Evolutionary conservation across 2,113 vertebrate species (phyloP), one percentile per base, ranked within the genome.

Genomic region (Erpornis zantholeuca): DNA sequence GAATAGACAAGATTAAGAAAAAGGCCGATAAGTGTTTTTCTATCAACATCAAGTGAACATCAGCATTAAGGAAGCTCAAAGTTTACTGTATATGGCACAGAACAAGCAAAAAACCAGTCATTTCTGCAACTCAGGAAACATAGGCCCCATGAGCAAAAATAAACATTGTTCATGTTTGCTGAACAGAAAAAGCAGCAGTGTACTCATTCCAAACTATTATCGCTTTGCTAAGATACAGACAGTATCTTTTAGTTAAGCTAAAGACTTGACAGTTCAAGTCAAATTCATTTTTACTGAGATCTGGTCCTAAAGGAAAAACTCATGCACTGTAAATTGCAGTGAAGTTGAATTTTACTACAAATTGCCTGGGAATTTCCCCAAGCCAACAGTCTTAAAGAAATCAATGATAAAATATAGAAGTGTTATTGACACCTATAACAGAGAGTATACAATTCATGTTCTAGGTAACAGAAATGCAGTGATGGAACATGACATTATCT

Each of bases 131-230:
- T 94, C 80, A 56, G 88, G 83, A 96, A 96, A 88, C 91, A 90
- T 4, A 66, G 88, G 71, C 63, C 90, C 76, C 80, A 77, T 0
- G 28, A 78, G 80, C 68, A 95, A 96, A 96, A 94, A 94, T 78
- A 96, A 97, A 95, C 80, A 95, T 31, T 70, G 75, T 83, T 90
- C 86, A 64, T 92, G 64, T 94, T 92, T 96, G 88, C 80, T 60
- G 92, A 94, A 92, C 38, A 94, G 76, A 92, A 94, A 92, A 86
- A 84, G 72, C 64, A 86, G 72, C 52, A 81, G 38, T 44, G 76
- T 78, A 81, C 61, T 92, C 77, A 86, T 83, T 94, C 64, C 8
- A 6, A 93, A 68, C 50, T n/a, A 92, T 78, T 92, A 96, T 84
- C 15, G 0, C 69, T 78, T 95, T 92, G 76, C 94, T 92, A 71